Percentiles rank a stretch among this genome's conserved stretches.
Conservation (phyloP, 1,140 invertebrate species). For the Danaus melanippus region DNA sequence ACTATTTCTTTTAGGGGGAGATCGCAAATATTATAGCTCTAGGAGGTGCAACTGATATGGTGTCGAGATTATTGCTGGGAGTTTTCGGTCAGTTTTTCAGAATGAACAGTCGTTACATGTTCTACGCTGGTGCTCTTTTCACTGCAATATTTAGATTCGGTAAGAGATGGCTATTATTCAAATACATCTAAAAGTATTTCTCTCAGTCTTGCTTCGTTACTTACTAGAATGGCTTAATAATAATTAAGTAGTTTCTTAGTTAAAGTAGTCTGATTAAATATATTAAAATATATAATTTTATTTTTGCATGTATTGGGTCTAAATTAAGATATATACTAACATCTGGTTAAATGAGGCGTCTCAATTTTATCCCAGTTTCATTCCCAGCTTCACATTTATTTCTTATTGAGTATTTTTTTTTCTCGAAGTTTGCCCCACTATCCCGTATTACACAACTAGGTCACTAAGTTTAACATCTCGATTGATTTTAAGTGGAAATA, state of each 20-base stretch:
- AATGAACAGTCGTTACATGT: slow-evolving; percentile 71
- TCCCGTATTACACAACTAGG: too few species aligned
- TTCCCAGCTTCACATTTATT: not conserved
- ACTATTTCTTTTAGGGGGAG: slow-evolving; percentile 36
- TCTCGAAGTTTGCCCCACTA: too few species aligned
- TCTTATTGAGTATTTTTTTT: too few species aligned
- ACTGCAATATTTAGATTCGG: slow-evolving; percentile 68
- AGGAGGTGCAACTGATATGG: slow-evolving; percentile 57
- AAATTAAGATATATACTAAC: not conserved
- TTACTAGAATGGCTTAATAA: too few species aligned
- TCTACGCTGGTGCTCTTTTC: slow-evolving; percentile 65
- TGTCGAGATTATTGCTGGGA: slow-evolving; percentile 47
- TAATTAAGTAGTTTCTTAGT: too few species aligned
- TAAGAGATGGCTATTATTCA: slow-evolving; percentile 32
- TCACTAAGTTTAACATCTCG: too few species aligned
- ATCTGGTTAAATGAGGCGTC: too few species aligned
- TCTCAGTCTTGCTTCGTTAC: too few species aligned
- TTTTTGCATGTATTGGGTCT: not conserved
- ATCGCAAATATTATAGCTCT: slow-evolving; percentile 61
- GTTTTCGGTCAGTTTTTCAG: slow-evolving; percentile 53
- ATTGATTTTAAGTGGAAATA: too few species aligned
- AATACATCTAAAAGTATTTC: too few species aligned
- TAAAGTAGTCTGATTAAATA: too few species aligned
- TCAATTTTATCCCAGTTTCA: not conserved
- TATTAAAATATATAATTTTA: too few species aligned